These are phyloP conservation scores for Drosophila vallismaia DNA, from an alignment of 2,888 invertebrate species.

Conservation along the genomic window DNA sequence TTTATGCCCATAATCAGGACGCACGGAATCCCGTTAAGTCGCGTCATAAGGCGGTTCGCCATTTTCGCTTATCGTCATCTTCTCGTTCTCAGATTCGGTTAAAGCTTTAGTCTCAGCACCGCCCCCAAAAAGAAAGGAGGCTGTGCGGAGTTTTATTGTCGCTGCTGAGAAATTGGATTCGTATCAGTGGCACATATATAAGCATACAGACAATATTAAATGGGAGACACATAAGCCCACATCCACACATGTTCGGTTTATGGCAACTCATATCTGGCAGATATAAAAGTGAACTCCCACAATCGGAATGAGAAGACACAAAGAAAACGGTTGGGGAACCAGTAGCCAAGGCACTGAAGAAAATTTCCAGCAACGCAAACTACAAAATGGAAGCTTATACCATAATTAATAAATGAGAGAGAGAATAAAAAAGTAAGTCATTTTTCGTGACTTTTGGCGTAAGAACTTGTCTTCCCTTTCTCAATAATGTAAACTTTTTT, in stretches of 20 bases:
- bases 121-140: slow-evolving; percentile 40
- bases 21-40: slow-evolving; percentile 79
- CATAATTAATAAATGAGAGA: not conserved
- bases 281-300: slow-evolving; percentile 65
- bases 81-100: slow-evolving; percentile 13
- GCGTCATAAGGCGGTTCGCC: slow-evolving; percentile 78
- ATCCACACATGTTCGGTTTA: slow-evolving; percentile 60
- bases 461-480: no score
- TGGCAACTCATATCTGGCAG: slow-evolving; percentile 80
- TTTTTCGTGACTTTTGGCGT: no score
- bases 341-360: slow-evolving; percentile 11
- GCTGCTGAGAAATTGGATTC: slow-evolving; percentile 76
- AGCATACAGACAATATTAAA: slow-evolving; percentile 33
- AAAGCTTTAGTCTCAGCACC: slow-evolving; percentile 32
- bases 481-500: no score
- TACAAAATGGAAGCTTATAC: not conserved
- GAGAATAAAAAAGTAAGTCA: no score
- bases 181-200: slow-evolving; percentile 60
- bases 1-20: slow-evolving; percentile 77
- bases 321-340: not conserved
- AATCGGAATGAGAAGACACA: slow-evolving; percentile 9
- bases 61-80: slow-evolving; percentile 75
- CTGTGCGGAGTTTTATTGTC: slow-evolving; percentile 67
- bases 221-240: slow-evolving; percentile 33
- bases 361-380: not conserved